Evolutionary conservation across 2,113 vertebrate genomes (phyloP), one percentile per base, ranked within the genome.

Genomic region (Dicaeum eximium): DNA sequence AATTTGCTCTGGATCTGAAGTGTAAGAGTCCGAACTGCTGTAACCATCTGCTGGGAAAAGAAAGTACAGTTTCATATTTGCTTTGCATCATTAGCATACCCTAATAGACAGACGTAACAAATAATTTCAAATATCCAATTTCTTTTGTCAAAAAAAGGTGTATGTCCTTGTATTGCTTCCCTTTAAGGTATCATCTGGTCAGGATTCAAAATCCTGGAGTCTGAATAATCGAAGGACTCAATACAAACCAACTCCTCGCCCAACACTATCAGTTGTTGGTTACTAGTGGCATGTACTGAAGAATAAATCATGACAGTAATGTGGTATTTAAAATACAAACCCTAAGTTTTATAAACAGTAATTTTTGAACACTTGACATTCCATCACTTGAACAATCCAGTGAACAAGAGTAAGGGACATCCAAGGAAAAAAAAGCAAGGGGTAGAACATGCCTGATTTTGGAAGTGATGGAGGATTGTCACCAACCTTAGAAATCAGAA

Each of bases 21-120:
- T 98, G 95, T 98, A 99, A 21, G 99, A 99, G 96, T 99, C 99
- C 16, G 99, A 99, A 97, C 99, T 99, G 98, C 99, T 99, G 96
- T 99, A 99, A 82, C 99, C 99, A 93, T 99, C 99, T 98, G 99
- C 97, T 98, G 96, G 90, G 71, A 97, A 97, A 97, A 82, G 38
- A 80, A 97, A 91, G 73, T 14, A 91, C 22, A 86, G 77, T 94
- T 96, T 95, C 78, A 75, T 84, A 95, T 80, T 86, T n/a, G 65
- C 60, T 93, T 78, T 69, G 33, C 45, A 92, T 25, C 40, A 80
- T 56, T 70, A 93, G 72, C 82, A 79, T 65, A 86, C 21, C 25
- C 80, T 88, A 92, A 84, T 25, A 95, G 42, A 78, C 33, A 86
- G 2, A 91, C 53, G 9, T 72, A 56, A 92, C 20, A 74, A 10